Base-by-base conservation (phyloP, 1,140 invertebrate genomes). In the Rhynchophorus ferrugineus region DNA sequence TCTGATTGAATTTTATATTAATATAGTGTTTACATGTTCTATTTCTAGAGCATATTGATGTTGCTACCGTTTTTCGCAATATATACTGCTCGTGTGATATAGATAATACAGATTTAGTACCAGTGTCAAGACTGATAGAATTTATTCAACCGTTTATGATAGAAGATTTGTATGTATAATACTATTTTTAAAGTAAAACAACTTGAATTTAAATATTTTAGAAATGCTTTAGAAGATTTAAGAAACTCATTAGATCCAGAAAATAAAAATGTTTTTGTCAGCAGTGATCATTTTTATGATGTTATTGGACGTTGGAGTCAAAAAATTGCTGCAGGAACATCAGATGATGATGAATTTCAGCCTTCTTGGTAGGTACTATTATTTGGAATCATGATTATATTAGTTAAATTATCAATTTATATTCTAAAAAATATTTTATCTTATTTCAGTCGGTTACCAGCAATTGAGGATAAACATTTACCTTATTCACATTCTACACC, bases 141-240 rank as follows among this genome's bases (percentile, higher is more conserved):
- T 59, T 56, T 44, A 57, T 61, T 21, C 52, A 44, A 21, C 60
- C 60, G 13, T 59, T 54, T 33, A 50, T 61, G 49, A 14, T 45
- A 29, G 48, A 59, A 49, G 49, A 59, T 46, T 44, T 55, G 60
- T 61, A 54, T 59, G 60, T 61, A 53, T 18, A 18, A n/a, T n/a
- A n/a, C n/a, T 17, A 20, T 13, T 51, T 22, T 13, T 19, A 46
- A 19, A 34, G 21, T 35, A 46, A 46, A 14, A 35, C 22, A 16
- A 16, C 14, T 1, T 24, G 3, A 13, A 18, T 8, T 17, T 7
- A 38, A 33, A 20, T 17, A 44, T 61, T 59, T 34, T 45, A 61
- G 59, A 46, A 41, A 43, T 42, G 57, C 54, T 45, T 45, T 61
- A 24, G 54, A 59, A 13, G 39, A 44, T 17, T 49, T 61, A 16